Percentiles rank a stretch among this genome's conserved stretches.
These are phyloP conservation scores for Drosophila austrosaltans DNA, from an alignment of 2,888 invertebrate species.

Conservation along the genomic window DNA sequence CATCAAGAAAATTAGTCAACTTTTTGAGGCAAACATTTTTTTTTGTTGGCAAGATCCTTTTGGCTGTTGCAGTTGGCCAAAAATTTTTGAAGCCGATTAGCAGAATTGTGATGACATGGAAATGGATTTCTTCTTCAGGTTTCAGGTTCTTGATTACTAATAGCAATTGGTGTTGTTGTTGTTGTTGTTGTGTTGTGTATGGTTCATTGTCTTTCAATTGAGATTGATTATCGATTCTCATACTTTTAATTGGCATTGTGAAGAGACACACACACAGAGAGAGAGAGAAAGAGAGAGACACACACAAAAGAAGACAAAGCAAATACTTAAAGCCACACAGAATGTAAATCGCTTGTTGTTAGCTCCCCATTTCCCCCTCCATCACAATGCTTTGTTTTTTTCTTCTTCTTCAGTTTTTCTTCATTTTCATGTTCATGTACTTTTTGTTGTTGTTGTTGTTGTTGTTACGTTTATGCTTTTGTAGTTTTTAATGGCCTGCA, in stretches of 20 bases:
- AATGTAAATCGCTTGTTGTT: constrained; percentile 5
- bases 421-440: background rate
- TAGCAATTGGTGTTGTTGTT: too few relatives aligned
- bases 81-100: too few relatives aligned
- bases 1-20: too few relatives aligned
- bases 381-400: background rate
- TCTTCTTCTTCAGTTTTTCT: constrained; percentile 31
- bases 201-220: background rate
- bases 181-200: background rate
- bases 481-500: constrained; percentile 75
- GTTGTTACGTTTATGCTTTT: constrained; percentile 50
- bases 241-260: constrained; percentile 17
- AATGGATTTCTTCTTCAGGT: too few relatives aligned
- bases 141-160: too few relatives aligned
- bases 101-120: too few relatives aligned
- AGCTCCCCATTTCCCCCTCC: background rate
- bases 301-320: background rate
- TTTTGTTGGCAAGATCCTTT: too few relatives aligned
- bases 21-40: too few relatives aligned
- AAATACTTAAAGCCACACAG: constrained; percentile 12
- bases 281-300: background rate
- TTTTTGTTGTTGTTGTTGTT: constrained; percentile 48
- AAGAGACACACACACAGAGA: background rate
- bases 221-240: background rate
- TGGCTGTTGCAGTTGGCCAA: too few relatives aligned